phyloP scores from a whole-genome alignment of 2,113 vertebrate genomes.

The Cynocephalus volans region DNA sequence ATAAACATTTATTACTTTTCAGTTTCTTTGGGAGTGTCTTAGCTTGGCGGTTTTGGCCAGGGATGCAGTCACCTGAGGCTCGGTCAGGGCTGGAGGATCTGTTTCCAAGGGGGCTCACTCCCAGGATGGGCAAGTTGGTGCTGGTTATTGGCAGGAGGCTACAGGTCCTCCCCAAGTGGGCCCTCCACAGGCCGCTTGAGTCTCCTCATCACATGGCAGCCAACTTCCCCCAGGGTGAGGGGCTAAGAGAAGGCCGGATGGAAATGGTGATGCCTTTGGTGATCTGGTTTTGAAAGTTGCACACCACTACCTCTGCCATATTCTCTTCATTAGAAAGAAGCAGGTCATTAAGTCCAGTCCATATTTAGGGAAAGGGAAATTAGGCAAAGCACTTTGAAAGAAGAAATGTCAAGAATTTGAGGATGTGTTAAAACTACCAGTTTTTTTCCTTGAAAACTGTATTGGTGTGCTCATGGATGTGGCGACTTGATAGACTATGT shows the following conservation, averaged over 20 bases:
- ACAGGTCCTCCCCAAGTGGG: background rate
- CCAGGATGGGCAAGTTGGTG: background rate
- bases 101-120: background rate
- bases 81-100: background rate
- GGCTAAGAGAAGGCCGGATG: background rate
- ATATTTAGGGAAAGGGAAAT: slow-evolving; percentile 11
- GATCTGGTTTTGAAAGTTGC: background rate
- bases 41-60: background rate
- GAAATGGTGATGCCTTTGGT: background rate
- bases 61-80: background rate
- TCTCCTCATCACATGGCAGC: background rate
- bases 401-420: slow-evolving; percentile 17
- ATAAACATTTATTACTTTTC: background rate
- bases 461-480: background rate
- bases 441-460: background rate
- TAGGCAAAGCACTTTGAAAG: background rate
- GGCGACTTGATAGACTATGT: background rate
- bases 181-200: background rate
- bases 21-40: slow-evolving; percentile 20
- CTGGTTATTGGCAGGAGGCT: background rate
- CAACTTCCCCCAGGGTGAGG: background rate
- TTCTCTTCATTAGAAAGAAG: background rate
- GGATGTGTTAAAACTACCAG: background rate
- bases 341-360: background rate
- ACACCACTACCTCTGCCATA: background rate